These are phyloP conservation scores for Drosophila mayaguana DNA, from an alignment of 2,888 invertebrate genomes.

Conservation along the genomic window DNA sequence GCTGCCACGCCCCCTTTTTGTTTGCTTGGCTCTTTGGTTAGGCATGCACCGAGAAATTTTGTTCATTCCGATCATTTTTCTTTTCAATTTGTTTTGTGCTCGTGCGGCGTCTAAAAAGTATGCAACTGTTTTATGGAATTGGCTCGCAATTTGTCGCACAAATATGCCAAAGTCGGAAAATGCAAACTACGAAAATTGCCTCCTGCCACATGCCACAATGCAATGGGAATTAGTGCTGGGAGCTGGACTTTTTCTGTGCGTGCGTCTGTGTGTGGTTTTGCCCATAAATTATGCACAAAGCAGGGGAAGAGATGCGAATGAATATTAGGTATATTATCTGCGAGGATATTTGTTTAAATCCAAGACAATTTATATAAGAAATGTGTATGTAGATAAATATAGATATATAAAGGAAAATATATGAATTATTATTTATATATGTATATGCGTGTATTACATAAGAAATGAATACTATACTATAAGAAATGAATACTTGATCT, in stretches of 20 bases:
- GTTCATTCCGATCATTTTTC: conserved; percentile 37
- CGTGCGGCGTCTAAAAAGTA: conserved; percentile 23
- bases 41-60: conserved; percentile 57
- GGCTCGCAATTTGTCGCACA: conserved; percentile 52
- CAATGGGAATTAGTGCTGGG: not conserved
- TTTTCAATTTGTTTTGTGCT: conserved; percentile 28
- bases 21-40: conserved; percentile 22
- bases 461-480: too few species aligned
- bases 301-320: not conserved
- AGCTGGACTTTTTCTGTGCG: not conserved
- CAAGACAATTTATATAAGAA: not conserved
- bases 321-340: not conserved
- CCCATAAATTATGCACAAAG: not conserved
- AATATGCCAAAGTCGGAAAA: conserved; percentile 37
- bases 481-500: too few species aligned
- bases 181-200: conserved; percentile 21
- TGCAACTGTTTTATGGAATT: conserved; percentile 47
- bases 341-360: not conserved
- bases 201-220: conserved; percentile 10
- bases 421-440: too few species aligned
- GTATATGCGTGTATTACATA: too few species aligned
- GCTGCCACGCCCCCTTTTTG: conserved; percentile 36
- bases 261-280: not conserved
- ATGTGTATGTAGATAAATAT: not conserved
- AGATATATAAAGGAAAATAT: not conserved